Percentiles rank a stretch among this genome's conserved stretches.
Evolutionary conservation across 2,888 invertebrate genomes (phyloP).

Genomic region (Amaurobius ferox): DNA sequence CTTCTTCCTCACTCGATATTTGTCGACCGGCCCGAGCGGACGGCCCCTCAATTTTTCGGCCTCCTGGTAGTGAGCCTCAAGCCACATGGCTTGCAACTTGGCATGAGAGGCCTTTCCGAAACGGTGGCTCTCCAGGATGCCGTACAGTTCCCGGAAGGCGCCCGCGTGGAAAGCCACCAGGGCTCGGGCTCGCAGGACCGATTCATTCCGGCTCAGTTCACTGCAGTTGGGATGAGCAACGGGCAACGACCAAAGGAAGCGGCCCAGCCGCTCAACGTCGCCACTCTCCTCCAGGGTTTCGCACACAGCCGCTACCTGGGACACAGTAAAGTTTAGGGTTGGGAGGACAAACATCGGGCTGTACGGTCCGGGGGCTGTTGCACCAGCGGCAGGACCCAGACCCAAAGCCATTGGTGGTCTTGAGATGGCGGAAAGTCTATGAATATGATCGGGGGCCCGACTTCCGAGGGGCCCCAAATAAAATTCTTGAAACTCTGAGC

Average conservation of each 20-base stretch:
- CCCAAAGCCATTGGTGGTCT: conserved; percentile 53
- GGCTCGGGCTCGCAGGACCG: conserved; percentile 89
- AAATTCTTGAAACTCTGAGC: too few species aligned
- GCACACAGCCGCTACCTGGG: conserved; percentile 93
- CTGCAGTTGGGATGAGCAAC: conserved; percentile 88
- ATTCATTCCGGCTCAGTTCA: conserved; percentile 89
- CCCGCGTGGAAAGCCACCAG: conserved; percentile 94
- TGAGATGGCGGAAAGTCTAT: not conserved
- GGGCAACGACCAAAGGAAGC: conserved; percentile 93
- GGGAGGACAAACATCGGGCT: conserved; percentile 90
- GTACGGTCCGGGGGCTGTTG: conserved; percentile 80
- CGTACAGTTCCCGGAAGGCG: conserved; percentile 91
- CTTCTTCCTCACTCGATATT: conserved; percentile 94
- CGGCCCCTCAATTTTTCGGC: conserved; percentile 92
- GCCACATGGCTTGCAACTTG: conserved; percentile 93
- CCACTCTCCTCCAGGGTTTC: conserved; percentile 97
- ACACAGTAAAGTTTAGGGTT: conserved; percentile 87
- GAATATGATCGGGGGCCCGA: not conserved
- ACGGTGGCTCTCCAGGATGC: conserved; percentile 91
- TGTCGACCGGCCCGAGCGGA: conserved; percentile 95
- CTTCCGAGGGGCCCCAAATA: not conserved
- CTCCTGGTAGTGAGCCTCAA: conserved; percentile 96
- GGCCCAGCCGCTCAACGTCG: conserved; percentile 90
- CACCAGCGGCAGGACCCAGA: conserved; percentile 75
- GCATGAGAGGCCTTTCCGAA: conserved; percentile 93